phyloP scores from a whole-genome alignment of 2,797 vertebrate genomes.

The Cyprinodon diabolis region DNA sequence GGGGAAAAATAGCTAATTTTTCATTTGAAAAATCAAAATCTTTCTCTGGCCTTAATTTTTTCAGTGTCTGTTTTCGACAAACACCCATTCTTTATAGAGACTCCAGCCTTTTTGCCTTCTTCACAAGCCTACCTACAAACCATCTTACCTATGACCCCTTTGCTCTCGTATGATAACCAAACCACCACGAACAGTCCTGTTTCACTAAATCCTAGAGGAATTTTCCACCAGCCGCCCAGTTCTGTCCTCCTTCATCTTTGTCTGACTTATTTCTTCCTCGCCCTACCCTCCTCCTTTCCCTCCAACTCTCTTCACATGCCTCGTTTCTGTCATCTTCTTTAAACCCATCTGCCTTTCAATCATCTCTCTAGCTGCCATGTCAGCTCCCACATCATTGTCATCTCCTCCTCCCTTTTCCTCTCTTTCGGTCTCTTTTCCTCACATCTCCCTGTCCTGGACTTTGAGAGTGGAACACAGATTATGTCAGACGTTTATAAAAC shows the following conservation, averaged over 20 bases:
- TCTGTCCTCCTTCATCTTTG: conserved; percentile 36
- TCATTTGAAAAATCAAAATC: background rate
- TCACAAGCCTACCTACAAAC: conserved; percentile 12
- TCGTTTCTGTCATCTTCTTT: conserved; percentile 53
- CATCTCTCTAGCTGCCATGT: conserved; percentile 40
- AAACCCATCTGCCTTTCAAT: conserved; percentile 45
- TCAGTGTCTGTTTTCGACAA: background rate
- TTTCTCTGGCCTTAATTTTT: background rate
- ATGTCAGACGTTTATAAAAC: conserved; percentile 74
- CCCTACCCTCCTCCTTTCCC: conserved; percentile 33
- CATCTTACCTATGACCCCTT: background rate
- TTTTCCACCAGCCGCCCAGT: conserved; percentile 49
- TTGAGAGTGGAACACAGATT: conserved; percentile 70
- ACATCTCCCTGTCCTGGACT: conserved; percentile 49
- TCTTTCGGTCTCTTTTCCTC: conserved; percentile 32
- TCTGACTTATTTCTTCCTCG: conserved; percentile 43
- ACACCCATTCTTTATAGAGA: background rate
- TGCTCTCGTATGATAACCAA: conserved; percentile 28
- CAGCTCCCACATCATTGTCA: conserved; percentile 30
- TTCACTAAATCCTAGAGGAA: conserved; percentile 49
- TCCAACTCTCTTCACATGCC: conserved; percentile 24
- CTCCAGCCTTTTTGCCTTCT: conserved; percentile 8
- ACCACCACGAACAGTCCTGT: conserved; percentile 26
- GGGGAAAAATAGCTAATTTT: background rate
- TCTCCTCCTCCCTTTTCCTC: conserved; percentile 6